A percentile compares a stretch with the other conserved stretches of the same genome.
These are phyloP conservation scores for Semicossyphus pulcher DNA, from an alignment of 2,113 vertebrate species.

Conservation along the genomic window DNA sequence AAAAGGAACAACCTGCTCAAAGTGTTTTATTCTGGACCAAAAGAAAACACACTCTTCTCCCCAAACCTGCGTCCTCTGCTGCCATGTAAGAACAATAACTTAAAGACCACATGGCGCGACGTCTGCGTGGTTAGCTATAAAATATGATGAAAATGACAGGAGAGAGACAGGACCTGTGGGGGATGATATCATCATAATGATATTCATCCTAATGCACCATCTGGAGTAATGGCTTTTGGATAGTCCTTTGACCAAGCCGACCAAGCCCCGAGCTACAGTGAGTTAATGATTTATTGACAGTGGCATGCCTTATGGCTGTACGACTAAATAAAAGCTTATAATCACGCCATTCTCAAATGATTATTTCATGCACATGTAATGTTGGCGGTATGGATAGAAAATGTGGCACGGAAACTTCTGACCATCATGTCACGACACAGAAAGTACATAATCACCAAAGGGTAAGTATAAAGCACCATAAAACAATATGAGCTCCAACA, in stretches of 20 bases:
- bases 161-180: slow-evolving; percentile 58
- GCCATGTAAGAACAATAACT: slow-evolving; percentile 14
- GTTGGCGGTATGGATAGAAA: not conserved
- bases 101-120: slow-evolving; percentile 21
- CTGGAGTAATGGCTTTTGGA: slow-evolving; percentile 76
- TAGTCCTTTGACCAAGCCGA: slow-evolving; percentile 71
- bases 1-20: slow-evolving; percentile 48
- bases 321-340: slow-evolving; percentile 60
- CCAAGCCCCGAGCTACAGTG: slow-evolving; percentile 61
- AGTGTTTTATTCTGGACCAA: slow-evolving; percentile 29
- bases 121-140: slow-evolving; percentile 30
- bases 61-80: not conserved
- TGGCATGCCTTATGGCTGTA: slow-evolving; percentile 38
- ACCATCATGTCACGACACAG: too few species aligned
- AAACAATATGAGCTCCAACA: not conserved
- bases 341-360: slow-evolving; percentile 52
- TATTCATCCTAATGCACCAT: slow-evolving; percentile 74
- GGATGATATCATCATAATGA: slow-evolving; percentile 73
- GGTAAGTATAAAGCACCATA: too few species aligned
- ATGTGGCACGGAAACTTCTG: not conserved
- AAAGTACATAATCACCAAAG: too few species aligned
- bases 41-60: not conserved
- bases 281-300: slow-evolving; percentile 76
- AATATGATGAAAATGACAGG: slow-evolving; percentile 51
- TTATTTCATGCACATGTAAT: slow-evolving; percentile 25